These are phyloP conservation scores for Nanorana parkeri DNA, from an alignment of 2,113 vertebrate genomes.

Conservation along the genomic window DNA sequence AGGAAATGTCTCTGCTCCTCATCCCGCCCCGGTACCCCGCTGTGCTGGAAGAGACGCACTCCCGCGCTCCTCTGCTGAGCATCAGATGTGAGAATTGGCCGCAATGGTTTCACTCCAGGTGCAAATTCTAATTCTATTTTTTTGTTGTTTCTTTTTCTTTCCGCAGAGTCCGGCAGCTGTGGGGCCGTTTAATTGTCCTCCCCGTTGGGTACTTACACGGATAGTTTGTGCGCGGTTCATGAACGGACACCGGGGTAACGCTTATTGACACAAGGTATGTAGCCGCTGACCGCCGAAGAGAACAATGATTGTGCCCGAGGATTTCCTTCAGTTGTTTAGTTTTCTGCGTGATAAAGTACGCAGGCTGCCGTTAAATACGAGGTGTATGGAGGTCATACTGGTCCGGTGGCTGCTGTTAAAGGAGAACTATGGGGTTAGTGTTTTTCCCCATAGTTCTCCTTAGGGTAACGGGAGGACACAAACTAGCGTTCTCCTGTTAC, in stretches of 20 bases:
- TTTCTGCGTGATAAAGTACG: too few relatives aligned
- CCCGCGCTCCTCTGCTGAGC: background rate
- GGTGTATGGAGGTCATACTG: too few relatives aligned
- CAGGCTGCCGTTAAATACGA: too few relatives aligned
- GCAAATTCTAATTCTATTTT: background rate
- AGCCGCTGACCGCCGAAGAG: too few relatives aligned
- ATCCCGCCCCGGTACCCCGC: background rate
- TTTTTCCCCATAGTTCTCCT: too few relatives aligned
- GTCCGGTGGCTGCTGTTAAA: too few relatives aligned
- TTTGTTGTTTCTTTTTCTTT: background rate
- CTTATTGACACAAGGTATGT: conserved; percentile 23
- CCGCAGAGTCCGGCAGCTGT: conserved; percentile 24
- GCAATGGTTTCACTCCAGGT: conserved; percentile 7
- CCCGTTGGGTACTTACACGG: conserved; percentile 6
- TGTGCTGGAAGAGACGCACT: background rate
- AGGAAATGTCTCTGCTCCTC: background rate
- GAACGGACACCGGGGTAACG: conserved; percentile 16
- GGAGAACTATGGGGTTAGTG: too few relatives aligned
- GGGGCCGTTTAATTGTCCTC: background rate
- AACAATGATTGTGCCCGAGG: too few relatives aligned
- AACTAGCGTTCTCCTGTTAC: too few relatives aligned
- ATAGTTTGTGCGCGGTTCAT: conserved; percentile 20
- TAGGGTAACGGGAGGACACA: too few relatives aligned
- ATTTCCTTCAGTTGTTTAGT: too few relatives aligned
- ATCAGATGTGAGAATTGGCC: conserved; percentile 7